These are phyloP conservation scores for Pipa parva DNA, from an alignment of 2,113 vertebrate genomes.

Conservation along the genomic window DNA sequence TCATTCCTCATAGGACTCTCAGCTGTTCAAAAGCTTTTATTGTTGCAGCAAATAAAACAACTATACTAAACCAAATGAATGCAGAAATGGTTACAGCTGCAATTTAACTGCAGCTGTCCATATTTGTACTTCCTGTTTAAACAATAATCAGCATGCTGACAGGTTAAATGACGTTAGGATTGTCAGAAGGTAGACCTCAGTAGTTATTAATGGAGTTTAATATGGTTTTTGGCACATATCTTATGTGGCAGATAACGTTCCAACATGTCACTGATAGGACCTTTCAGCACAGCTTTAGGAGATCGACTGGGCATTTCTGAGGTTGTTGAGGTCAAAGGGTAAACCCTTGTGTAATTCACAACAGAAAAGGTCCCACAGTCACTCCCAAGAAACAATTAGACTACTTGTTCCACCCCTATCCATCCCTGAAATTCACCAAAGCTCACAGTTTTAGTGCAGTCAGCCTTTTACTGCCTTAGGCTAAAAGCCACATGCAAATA, in stretches of 20 bases:
- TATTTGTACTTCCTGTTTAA: conserved; percentile 55
- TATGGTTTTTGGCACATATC: conserved; percentile 61
- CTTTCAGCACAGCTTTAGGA: conserved; percentile 63
- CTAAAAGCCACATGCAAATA: conserved; percentile 74
- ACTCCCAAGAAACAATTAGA: conserved; percentile 74
- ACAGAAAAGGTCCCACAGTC: conserved; percentile 74
- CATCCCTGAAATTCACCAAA: conserved; percentile 66
- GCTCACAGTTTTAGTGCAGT: conserved; percentile 63
- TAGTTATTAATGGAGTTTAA: conserved; percentile 61
- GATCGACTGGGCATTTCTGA: conserved; percentile 61
- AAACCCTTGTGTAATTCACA: conserved; percentile 76
- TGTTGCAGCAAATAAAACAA: conserved; percentile 38
- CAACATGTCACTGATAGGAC: conserved; percentile 63
- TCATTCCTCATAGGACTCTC: neutral
- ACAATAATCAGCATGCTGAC: conserved; percentile 50
- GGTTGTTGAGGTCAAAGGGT: conserved; percentile 72
- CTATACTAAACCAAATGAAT: neutral
- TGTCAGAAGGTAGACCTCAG: conserved; percentile 50
- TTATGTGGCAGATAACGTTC: conserved; percentile 74
- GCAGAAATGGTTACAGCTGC: conserved; percentile 10
- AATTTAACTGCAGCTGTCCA: conserved; percentile 49
- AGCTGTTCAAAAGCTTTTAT: conserved; percentile 2
- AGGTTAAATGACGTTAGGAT: conserved; percentile 57
- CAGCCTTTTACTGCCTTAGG: conserved; percentile 61
- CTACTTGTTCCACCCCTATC: conserved; percentile 69